Evolutionary conservation across 2,113 vertebrate genomes (phyloP).

Genomic region (Psophia crepitans): DNA sequence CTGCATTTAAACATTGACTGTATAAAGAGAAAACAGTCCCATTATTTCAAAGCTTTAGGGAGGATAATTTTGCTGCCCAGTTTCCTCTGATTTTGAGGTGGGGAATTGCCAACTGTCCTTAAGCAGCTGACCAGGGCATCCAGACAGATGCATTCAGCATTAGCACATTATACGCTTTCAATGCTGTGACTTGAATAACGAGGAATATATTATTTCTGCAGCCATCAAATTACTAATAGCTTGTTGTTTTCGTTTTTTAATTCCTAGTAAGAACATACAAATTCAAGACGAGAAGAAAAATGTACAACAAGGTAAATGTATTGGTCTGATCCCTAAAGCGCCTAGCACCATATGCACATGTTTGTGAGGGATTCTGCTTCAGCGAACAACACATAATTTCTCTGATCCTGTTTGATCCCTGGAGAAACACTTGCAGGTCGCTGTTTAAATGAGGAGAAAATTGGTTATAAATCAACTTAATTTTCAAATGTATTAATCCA

Average conservation of each 20-base stretch:
- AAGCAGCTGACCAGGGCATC: background rate
- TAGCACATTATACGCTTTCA: background rate
- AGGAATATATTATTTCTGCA: background rate
- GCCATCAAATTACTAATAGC: background rate
- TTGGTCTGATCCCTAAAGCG: background rate
- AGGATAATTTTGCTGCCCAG: background rate
- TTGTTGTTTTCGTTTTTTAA: background rate
- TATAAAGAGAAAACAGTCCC: background rate
- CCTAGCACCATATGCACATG: background rate
- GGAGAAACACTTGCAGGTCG: slow-evolving; percentile 51
- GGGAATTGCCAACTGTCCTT: background rate
- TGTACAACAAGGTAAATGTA: background rate
- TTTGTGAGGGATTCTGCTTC: slow-evolving; percentile 12
- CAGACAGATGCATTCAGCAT: background rate
- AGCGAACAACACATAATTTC: slow-evolving; percentile 7
- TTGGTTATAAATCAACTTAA: slow-evolving; percentile 72
- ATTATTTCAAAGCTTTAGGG: background rate
- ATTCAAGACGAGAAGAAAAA: background rate
- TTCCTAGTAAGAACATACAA: background rate
- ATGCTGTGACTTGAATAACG: background rate
- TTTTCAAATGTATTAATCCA: slow-evolving; percentile 69
- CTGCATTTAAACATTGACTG: background rate
- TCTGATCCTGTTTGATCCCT: slow-evolving; percentile 31
- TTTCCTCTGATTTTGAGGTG: background rate
- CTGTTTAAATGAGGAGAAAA: slow-evolving; percentile 69